Base-by-base conservation (phyloP, 2,113 vertebrate genomes). In the Crocuta crocuta region DNA sequence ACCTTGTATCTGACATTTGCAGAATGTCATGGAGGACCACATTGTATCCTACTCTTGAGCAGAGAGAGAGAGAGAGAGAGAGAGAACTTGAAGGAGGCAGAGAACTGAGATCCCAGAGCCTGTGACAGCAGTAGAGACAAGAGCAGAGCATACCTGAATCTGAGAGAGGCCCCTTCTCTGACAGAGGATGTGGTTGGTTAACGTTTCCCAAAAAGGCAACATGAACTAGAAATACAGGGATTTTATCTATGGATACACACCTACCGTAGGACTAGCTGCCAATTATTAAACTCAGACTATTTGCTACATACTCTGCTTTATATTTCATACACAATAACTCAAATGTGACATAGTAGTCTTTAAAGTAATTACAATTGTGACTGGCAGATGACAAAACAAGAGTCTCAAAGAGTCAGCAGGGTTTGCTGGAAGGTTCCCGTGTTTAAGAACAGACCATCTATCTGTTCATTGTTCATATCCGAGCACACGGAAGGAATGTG, bases 151-250 rank as follows among this genome's bases (percentile, higher is more conserved):
- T 28, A 45, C 45, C 2, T 33, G 1, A 63, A 58, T 28, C 19
- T 17, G 12, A 55, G 61, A 81, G 8, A 21, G 19, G 7, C 26
- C 1, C 4, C 35, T 50, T 35, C 7, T 16, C 16, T 61, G 23
- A 53, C 11, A 4, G 12, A 66, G 39, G 21, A n/a, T 31, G 33
- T 48, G n/a, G 24, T 13, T 39, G 43, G 24, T 10, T 12, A 43
- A 24, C 15, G 2, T 43, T n/a, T 65, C n/a, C 55, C 1, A 10
- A 43, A 88, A 87, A n/a, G 2, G 19, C 39, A 71, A 16, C 7
- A 61, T 16, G 2, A 2, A 1, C 10, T 65, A 31, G 31, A 0
- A 26, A 31, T 26, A 8, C 5, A 19, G 4, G 11, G 19, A 4
- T n/a, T n/a, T 91, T n/a, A 6, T 92, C 4, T 48, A 7, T 48